These are phyloP conservation scores for Pachymerium ferrugineum DNA, from an alignment of 2,888 invertebrate species.

Conservation along the genomic window DNA sequence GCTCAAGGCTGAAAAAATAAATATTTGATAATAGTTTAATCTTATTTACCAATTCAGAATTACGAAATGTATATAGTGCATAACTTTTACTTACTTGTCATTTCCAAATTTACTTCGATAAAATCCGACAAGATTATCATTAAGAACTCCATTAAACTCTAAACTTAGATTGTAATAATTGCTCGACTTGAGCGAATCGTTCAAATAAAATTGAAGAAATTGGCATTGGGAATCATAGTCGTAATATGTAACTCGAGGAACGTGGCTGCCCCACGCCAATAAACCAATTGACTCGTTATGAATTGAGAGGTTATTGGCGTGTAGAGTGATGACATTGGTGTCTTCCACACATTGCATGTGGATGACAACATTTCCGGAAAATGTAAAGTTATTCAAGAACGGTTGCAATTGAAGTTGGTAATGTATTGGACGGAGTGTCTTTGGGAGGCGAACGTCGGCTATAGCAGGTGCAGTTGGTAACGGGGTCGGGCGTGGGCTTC, in stretches of 20 bases:
- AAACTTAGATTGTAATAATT: neutral
- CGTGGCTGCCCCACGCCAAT: neutral
- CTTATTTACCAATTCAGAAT: neutral
- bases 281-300: neutral
- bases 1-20: too few relatives aligned
- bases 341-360: constrained; percentile 57
- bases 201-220: neutral
- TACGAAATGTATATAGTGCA: neutral
- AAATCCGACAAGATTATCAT: neutral
- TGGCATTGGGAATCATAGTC: neutral
- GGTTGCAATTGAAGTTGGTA: constrained; percentile 68
- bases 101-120: neutral
- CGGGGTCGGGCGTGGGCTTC: neutral
- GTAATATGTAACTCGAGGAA: neutral
- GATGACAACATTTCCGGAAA: constrained; percentile 58
- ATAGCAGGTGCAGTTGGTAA: neutral
- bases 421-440: constrained; percentile 60
- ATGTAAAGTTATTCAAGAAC: constrained; percentile 65
- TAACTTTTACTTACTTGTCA: neutral
- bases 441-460: constrained; percentile 56
- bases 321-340: constrained; percentile 51
- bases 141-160: neutral
- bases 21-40: too few relatives aligned
- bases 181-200: neutral
- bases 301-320: neutral